phyloP scores from a whole-genome alignment of 2,797 vertebrate genomes.

The Diplodus sargus region DNA sequence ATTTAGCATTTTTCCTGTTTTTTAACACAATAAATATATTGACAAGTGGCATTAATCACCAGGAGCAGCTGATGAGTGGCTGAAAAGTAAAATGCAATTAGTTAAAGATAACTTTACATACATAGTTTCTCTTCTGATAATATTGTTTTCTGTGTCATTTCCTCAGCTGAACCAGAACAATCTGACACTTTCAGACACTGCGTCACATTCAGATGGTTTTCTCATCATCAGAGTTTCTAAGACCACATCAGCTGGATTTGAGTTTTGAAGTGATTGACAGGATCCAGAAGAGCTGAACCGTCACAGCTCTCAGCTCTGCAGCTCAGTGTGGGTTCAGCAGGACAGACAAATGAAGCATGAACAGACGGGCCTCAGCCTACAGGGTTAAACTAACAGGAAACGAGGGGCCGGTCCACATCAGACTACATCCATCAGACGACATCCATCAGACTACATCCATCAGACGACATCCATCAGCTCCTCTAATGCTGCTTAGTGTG shows the following conservation, averaged over 20 bases:
- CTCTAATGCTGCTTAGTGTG: neutral
- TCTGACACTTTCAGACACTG: too few relatives aligned
- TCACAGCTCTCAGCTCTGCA: neutral
- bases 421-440: neutral
- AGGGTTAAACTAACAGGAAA: constrained; percentile 9
- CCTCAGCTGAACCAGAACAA: too few relatives aligned
- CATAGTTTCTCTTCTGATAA: too few relatives aligned
- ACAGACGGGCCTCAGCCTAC: neutral
- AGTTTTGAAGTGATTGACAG: neutral
- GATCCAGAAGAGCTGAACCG: neutral
- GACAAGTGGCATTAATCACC: too few relatives aligned
- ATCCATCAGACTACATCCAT: neutral
- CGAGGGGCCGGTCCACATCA: neutral
- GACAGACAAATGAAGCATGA: neutral
- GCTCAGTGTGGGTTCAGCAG: neutral
- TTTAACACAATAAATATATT: too few relatives aligned
- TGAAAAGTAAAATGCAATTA: too few relatives aligned
- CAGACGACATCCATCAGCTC: neutral
- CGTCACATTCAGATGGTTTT: too few relatives aligned
- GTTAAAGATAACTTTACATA: too few relatives aligned
- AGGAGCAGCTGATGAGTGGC: too few relatives aligned
- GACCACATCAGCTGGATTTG: neutral
- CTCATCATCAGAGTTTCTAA: neutral
- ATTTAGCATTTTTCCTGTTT: too few relatives aligned
- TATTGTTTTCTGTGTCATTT: too few relatives aligned